These are phyloP conservation scores for Leptopterna dolabrata DNA, from an alignment of 2,888 invertebrate genomes.

Conservation along the genomic window DNA sequence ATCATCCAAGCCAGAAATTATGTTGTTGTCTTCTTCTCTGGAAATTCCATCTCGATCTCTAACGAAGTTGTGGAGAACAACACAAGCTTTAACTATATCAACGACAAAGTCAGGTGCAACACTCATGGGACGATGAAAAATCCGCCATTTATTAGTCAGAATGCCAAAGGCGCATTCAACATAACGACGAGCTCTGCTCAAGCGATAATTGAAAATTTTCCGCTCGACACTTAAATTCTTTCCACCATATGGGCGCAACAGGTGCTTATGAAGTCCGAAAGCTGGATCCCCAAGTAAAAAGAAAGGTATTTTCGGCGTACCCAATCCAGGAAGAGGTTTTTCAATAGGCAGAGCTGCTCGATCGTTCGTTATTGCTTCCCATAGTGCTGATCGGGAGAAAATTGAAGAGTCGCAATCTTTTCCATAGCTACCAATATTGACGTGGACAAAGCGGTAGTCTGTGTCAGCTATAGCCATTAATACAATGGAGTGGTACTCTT, in stretches of 20 bases:
- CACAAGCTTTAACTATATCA: constrained; percentile 63
- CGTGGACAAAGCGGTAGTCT: not conserved
- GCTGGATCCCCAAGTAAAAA: not conserved
- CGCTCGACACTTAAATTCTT: constrained; percentile 59
- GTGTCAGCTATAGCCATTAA: not conserved
- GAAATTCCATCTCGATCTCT: constrained; percentile 60
- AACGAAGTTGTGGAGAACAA: constrained; percentile 61
- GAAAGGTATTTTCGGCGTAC: too few relatives aligned
- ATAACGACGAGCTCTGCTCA: constrained; percentile 61
- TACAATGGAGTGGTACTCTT: not conserved
- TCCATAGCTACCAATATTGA: not conserved
- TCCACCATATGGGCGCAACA: constrained; percentile 61
- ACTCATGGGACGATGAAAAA: constrained; percentile 65
- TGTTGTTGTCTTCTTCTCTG: too few relatives aligned
- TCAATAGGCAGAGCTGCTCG: not conserved
- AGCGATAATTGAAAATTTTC: constrained; percentile 63
- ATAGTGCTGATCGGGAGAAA: not conserved
- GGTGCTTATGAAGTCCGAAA: not conserved
- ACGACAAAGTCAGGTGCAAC: constrained; percentile 61
- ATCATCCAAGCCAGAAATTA: too few relatives aligned
- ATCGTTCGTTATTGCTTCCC: not conserved
- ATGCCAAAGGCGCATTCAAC: constrained; percentile 64
- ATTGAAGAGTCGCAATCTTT: constrained; percentile 1
- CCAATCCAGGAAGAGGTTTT: not conserved
- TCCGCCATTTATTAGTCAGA: constrained; percentile 65